Conservation (phyloP, 2,888 invertebrate species). For the Dryobotodes eremita region DNA sequence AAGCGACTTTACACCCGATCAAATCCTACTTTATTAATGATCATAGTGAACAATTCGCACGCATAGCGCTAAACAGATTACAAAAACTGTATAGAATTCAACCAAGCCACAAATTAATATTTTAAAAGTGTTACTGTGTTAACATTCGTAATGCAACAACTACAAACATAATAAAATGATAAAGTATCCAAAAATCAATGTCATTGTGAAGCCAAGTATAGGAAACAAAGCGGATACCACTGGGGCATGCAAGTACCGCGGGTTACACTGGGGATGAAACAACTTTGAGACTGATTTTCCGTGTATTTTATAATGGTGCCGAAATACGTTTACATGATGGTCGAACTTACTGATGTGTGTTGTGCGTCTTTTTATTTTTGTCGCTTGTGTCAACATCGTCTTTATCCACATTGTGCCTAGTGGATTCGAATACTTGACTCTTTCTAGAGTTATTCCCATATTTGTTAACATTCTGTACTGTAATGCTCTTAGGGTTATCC, state of each 20-base stretch:
- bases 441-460: slow-evolving; percentile 89
- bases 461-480: slow-evolving; percentile 87
- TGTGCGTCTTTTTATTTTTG: slow-evolving; percentile 89
- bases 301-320: slow-evolving; percentile 55
- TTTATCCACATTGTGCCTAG: slow-evolving; percentile 93
- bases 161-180: slow-evolving; percentile 53
- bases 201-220: slow-evolving; percentile 55
- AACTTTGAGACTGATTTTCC: slow-evolving; percentile 72
- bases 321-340: slow-evolving; percentile 64
- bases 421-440: slow-evolving; percentile 93
- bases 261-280: slow-evolving; percentile 61
- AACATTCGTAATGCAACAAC: slow-evolving; percentile 35
- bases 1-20: not conserved
- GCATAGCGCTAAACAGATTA: slow-evolving; percentile 2
- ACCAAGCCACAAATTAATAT: slow-evolving; percentile 42
- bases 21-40: slow-evolving; percentile 1
- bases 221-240: slow-evolving; percentile 39
- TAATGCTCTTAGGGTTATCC: slow-evolving; percentile 86
- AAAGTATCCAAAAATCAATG: slow-evolving; percentile 64
- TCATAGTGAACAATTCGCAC: slow-evolving; percentile 3
- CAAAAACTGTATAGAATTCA: slow-evolving; percentile 47
- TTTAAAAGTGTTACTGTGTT: slow-evolving; percentile 31
- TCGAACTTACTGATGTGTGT: slow-evolving; percentile 85
- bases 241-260: slow-evolving; percentile 44
- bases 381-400: slow-evolving; percentile 94